Evolutionary conservation across 2,113 vertebrate species (phyloP).

Genomic region (Tachycineta bicolor): DNA sequence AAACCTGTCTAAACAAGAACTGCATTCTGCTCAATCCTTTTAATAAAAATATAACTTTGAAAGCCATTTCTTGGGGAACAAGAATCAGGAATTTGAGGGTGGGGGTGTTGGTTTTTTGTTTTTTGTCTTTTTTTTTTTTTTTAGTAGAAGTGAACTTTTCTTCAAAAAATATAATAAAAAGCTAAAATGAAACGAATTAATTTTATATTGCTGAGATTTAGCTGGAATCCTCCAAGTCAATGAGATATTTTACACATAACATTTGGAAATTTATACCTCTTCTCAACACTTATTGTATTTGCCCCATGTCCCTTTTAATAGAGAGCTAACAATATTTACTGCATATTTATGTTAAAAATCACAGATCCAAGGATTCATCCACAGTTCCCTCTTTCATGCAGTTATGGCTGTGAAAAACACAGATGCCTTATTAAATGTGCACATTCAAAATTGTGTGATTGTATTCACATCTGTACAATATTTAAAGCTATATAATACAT

Average conservation of each 20-base stretch:
- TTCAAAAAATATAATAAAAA: neutral
- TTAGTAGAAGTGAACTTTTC: neutral
- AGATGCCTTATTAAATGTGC: conserved; percentile 42
- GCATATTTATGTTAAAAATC: conserved; percentile 59
- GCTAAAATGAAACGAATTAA: neutral
- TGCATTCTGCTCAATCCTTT: neutral
- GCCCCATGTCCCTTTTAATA: neutral
- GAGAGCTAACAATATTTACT: conserved; percentile 57
- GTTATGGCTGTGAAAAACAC: conserved; percentile 13
- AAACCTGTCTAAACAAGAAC: neutral
- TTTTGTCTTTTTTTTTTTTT: neutral
- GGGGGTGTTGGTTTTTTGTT: too few relatives aligned
- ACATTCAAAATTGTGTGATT: conserved; percentile 12
- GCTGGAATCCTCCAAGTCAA: neutral
- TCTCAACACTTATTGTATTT: conserved; percentile 21
- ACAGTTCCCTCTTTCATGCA: conserved; percentile 16
- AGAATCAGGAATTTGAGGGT: neutral
- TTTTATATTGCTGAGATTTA: neutral
- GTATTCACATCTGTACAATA: conserved; percentile 62
- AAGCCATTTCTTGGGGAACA: neutral
- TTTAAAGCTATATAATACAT: conserved; percentile 68
- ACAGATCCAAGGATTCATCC: conserved; percentile 29
- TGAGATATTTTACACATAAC: conserved; percentile 42
- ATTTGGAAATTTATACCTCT: conserved; percentile 39
- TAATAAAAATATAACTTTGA: neutral